Conservation (phyloP, 1,140 invertebrate genomes). For the Lerema accius region DNA sequence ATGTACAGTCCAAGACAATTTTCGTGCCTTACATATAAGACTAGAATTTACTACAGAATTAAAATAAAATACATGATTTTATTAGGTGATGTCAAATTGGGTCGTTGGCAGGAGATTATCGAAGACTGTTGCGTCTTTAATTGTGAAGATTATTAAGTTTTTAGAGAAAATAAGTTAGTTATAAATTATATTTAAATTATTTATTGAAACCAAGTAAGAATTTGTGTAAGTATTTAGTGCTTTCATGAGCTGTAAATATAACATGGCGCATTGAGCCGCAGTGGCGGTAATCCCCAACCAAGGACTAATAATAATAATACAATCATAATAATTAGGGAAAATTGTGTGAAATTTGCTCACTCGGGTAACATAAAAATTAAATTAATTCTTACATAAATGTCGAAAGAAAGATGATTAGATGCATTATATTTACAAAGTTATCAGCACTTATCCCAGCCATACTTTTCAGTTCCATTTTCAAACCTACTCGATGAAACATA, state of each 20-base stretch:
- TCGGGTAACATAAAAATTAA: constrained; percentile 61
- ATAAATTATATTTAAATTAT: neutral
- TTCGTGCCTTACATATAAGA: constrained; percentile 76
- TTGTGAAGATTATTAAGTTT: neutral
- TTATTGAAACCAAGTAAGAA: neutral
- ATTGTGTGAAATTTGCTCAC: constrained; percentile 3
- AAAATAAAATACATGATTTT: constrained; percentile 52
- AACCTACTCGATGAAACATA: constrained; percentile 20
- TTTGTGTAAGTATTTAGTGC: constrained; percentile 7
- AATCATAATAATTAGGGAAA: constrained; percentile 12
- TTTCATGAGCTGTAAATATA: constrained; percentile 6
- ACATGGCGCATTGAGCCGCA: constrained; percentile 23
- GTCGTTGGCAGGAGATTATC: constrained; percentile 42
- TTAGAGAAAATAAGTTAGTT: constrained; percentile 8
- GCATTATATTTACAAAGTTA: constrained; percentile 51
- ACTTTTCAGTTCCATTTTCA: constrained; percentile 35
- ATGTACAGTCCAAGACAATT: constrained; percentile 70
- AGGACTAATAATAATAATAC: constrained; percentile 16
- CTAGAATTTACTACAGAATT: constrained; percentile 79
- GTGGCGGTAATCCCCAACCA: constrained; percentile 41
- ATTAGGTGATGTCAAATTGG: constrained; percentile 59
- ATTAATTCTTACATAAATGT: constrained; percentile 27
- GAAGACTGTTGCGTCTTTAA: constrained; percentile 21
- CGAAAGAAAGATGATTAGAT: constrained; percentile 30
- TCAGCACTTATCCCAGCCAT: constrained; percentile 39